These are phyloP conservation scores for Apodemus agrarius DNA, from an alignment of 2,797 vertebrate species.

Conservation along the genomic window DNA sequence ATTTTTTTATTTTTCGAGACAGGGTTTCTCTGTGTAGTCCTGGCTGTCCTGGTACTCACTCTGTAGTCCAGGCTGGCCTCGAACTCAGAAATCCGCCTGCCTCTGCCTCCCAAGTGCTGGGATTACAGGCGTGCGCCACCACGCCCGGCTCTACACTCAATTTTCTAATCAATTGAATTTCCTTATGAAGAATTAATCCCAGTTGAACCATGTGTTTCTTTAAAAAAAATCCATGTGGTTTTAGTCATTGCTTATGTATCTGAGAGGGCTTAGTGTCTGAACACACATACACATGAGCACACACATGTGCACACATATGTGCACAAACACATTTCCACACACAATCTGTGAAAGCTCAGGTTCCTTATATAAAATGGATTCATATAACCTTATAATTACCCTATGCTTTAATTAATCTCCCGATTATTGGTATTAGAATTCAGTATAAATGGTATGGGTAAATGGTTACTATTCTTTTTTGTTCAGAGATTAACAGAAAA, in stretches of 20 bases:
- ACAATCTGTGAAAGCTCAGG: background rate
- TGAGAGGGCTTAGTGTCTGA: background rate
- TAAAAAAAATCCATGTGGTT: background rate
- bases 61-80: no score
- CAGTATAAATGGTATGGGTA: background rate
- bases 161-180: conserved; percentile 42
- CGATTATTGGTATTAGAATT: background rate
- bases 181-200: background rate
- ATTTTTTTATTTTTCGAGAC: no score
- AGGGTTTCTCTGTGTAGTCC: no score
- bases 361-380: background rate
- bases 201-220: background rate
- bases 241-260: background rate
- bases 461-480: background rate
- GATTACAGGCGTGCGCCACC: no score
- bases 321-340: background rate
- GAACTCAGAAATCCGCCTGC: no score
- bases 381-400: background rate
- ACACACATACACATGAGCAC: background rate
- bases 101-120: no score
- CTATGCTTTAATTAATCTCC: background rate
- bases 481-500: background rate
- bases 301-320: background rate
- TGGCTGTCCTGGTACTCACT: no score
- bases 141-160: no score